Base-by-base conservation (phyloP, 2,888 invertebrate species). In the Amiota minor region DNA sequence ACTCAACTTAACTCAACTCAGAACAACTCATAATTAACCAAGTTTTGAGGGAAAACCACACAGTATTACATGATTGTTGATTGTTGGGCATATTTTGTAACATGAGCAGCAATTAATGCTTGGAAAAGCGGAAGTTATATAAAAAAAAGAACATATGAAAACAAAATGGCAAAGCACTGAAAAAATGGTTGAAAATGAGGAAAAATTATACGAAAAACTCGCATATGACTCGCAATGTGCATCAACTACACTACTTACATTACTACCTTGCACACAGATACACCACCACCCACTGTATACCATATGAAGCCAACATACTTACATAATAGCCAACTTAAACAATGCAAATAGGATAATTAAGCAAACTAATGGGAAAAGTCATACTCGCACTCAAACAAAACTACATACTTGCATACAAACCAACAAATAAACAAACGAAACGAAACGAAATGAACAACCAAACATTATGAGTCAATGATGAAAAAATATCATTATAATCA, bases 361-460 rank as follows among this genome's bases (percentile, higher is more conserved):
- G 65, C 67, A 68, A 68, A 68, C 84, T 83, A 81, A 81, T 83
- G 83, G 35, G 78, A 81, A 56, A 82, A 81, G 82, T 84, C 83
- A 84, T 83, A 84, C 84, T 84, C 83, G 84, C 84, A 83, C 83
- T 79, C 78, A 81, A 83, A 80, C 79, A 83, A 84, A 81, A 62
- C 23, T 50, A 14, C 50, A n/a, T n/a, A n/a, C n/a, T n/a, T 50
- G 61, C 70, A 47, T 18, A 56, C 72, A 67, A 68, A 72, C 67
- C 14, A 67, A 45, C 65, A 70, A 56, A 50, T 50, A n/a, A 45
- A 4, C 50, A 59, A 71, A 35, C 53, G 46, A 64, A 74, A 74
- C 14, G 59, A 47, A 69, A 71, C 62, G 68, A 69, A 72, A 68
- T 47, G 56, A 56, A 62, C 59, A 65, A 72, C 70, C 69, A 20